Conservation (phyloP, 2,797 vertebrate genomes). For the Thaleichthys pacificus region DNA sequence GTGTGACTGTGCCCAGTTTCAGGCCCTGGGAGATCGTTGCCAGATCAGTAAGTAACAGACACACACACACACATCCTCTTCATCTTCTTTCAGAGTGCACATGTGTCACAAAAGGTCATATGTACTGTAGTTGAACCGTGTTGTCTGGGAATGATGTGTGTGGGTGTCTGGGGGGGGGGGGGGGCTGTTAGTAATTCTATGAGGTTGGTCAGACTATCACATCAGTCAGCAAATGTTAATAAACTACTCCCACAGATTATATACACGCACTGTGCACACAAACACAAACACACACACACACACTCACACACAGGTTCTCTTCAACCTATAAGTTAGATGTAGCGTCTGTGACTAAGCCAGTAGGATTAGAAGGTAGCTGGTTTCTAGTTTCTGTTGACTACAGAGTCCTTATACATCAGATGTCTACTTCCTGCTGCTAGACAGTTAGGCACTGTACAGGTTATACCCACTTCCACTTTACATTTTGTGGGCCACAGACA, state of each 20-base stretch:
- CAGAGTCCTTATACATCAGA: conserved; percentile 25
- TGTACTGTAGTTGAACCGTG: neutral
- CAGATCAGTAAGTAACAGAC: conserved; percentile 89
- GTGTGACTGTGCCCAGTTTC: conserved; percentile 97
- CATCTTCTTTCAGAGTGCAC: neutral
- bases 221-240: conserved; percentile 68
- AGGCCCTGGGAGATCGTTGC: conserved; percentile 92
- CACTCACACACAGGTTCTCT: conserved; percentile 7
- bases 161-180: neutral
- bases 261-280: neutral
- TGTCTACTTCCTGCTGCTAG: no score
- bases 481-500: neutral
- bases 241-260: conserved; percentile 39
- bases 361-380: conserved; percentile 47
- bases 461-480: no score
- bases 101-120: conserved; percentile 12
- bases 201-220: conserved; percentile 18
- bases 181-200: neutral
- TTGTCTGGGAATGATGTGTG: conserved; percentile 27
- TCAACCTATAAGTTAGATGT: conserved; percentile 24
- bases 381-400: conserved; percentile 57
- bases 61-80: conserved; percentile 9
- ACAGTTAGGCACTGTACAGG: neutral
- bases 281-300: conserved; percentile 19
- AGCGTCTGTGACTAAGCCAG: conserved; percentile 42